Evolutionary conservation across 2,797 vertebrate species (phyloP).

Genomic region (Fistularia commersonii): DNA sequence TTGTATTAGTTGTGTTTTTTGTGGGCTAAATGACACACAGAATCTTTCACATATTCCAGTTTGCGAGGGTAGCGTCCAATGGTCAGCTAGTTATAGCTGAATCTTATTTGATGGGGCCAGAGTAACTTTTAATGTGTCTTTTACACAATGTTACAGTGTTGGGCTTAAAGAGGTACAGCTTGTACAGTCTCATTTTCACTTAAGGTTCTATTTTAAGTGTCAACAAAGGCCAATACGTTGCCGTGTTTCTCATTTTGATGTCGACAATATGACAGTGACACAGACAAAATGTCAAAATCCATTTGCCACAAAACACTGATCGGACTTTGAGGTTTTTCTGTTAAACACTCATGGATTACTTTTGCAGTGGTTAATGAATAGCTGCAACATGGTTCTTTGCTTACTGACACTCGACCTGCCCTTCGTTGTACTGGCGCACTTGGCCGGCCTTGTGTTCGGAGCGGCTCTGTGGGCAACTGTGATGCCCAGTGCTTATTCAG

Average conservation of each 20-base stretch:
- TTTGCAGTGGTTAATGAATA: conserved; percentile 48
- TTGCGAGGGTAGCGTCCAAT: no score
- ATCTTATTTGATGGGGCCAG: no score
- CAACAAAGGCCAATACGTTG: conserved; percentile 17
- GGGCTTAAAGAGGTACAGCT: not conserved
- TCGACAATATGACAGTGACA: not conserved
- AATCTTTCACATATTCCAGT: no score
- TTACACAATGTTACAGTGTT: no score
- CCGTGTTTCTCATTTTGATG: not conserved
- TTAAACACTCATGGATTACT: conserved; percentile 13
- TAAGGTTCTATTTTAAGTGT: conserved; percentile 18
- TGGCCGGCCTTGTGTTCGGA: conserved; percentile 32
- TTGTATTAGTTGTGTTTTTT: no score
- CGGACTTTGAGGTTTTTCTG: conserved; percentile 33
- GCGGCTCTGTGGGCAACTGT: conserved; percentile 31
- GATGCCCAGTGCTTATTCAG: conserved; percentile 65
- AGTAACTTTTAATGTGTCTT: no score
- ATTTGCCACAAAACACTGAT: conserved; percentile 2
- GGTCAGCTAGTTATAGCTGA: no score
- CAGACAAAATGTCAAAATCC: not conserved
- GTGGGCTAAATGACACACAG: no score
- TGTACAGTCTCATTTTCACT: conserved; percentile 12
- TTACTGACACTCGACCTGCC: conserved; percentile 21
- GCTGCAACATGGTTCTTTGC: conserved; percentile 14
- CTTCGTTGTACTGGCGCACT: conserved; percentile 18